Conservation (phyloP, 2,888 invertebrate genomes). For the Oxytorus armatus region DNA sequence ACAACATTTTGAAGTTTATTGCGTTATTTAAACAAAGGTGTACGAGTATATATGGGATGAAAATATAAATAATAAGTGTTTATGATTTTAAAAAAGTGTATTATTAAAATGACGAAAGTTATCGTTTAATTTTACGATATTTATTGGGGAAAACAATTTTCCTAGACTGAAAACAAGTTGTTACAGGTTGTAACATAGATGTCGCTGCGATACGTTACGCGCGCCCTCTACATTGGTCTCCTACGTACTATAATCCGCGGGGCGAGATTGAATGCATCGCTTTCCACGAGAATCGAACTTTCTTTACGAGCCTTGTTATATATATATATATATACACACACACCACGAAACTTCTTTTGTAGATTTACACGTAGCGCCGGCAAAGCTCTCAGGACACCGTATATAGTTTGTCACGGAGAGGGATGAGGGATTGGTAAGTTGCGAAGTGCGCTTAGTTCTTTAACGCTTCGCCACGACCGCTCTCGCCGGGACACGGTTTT, state of each 20-base stretch:
- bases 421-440: conserved; percentile 30
- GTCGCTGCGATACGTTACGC: background rate
- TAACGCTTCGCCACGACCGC: conserved; percentile 16
- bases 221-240: conserved; percentile 29
- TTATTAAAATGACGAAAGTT: conserved; percentile 1
- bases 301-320: conserved; percentile 58
- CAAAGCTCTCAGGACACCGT: conserved; percentile 45
- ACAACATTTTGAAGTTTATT: too few species aligned
- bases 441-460: conserved; percentile 37
- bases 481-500: background rate
- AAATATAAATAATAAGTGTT: too few species aligned
- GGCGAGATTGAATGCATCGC: conserved; percentile 59
- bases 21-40: too few species aligned
- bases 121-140: conserved; percentile 7
- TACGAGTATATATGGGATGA: too few species aligned
- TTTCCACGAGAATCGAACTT: conserved; percentile 56
- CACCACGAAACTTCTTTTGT: conserved; percentile 50
- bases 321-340: background rate
- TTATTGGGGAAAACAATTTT: background rate
- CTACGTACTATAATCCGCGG: background rate
- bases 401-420: background rate
- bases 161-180: background rate
- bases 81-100: background rate
- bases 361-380: conserved; percentile 54
- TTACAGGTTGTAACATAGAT: background rate